phyloP scores from a whole-genome alignment of 2,797 vertebrate genomes.

The Podarcis lilfordi region DNA sequence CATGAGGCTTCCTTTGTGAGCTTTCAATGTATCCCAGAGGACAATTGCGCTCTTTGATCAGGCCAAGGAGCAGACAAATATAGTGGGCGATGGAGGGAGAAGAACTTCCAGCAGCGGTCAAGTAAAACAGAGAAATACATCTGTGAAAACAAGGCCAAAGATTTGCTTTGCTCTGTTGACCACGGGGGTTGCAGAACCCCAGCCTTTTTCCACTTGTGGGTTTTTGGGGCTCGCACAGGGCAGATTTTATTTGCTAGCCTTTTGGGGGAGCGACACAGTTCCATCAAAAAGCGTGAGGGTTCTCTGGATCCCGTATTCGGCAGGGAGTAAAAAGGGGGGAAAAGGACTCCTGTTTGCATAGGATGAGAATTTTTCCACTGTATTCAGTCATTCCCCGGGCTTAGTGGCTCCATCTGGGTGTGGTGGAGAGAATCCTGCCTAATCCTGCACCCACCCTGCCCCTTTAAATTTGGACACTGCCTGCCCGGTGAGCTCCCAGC shows the following conservation, averaged over 20 bases:
- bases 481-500: constrained; percentile 4
- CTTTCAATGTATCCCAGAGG: too few relatives aligned
- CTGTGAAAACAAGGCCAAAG: background rate
- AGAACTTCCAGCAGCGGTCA: too few relatives aligned
- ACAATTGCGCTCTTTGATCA: too few relatives aligned
- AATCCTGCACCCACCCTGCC: background rate
- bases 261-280: background rate
- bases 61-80: too few relatives aligned
- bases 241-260: background rate
- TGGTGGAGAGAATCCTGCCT: background rate
- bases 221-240: background rate
- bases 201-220: background rate
- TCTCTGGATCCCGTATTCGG: background rate
- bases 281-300: background rate
- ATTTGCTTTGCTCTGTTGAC: too few relatives aligned
- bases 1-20: too few relatives aligned
- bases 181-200: background rate
- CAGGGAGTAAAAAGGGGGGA: background rate
- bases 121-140: too few relatives aligned
- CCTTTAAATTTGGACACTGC: constrained; percentile 10
- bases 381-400: background rate
- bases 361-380: background rate
- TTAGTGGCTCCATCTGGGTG: background rate
- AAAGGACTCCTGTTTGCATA: background rate
- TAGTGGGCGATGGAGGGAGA: too few relatives aligned